Evolutionary conservation across 1,140 invertebrate genomes (phyloP).

Genomic region (Listronotus oregonensis): DNA sequence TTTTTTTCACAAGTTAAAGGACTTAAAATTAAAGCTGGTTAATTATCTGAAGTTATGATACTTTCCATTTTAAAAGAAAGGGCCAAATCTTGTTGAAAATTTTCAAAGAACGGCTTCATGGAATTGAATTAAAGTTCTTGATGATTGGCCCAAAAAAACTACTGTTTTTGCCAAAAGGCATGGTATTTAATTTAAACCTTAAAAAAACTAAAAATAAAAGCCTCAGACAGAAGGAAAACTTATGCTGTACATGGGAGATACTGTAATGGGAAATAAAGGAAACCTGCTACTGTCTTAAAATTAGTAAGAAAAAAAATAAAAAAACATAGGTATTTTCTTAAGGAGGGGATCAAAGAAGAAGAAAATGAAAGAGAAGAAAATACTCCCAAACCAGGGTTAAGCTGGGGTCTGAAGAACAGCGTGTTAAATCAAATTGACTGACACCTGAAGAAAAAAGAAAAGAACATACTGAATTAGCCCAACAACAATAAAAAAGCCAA

Average conservation of each 20-base stretch:
- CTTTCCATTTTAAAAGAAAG: conserved; percentile 82
- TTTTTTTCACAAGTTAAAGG: conserved; percentile 92
- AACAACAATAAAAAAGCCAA: conserved; percentile 89
- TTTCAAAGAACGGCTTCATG: conserved; percentile 87
- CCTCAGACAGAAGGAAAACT: conserved; percentile 84
- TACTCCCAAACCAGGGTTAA: conserved; percentile 65
- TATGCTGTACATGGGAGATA: conserved; percentile 98
- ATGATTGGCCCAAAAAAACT: conserved; percentile 91
- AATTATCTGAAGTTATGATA: conserved; percentile 87
- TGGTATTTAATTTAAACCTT: conserved; percentile 97
- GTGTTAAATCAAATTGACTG: too few species aligned
- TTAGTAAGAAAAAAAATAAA: conserved; percentile 94
- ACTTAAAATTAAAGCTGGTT: conserved; percentile 85
- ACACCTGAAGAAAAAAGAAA: conserved; percentile 97
- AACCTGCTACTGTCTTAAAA: conserved; percentile 83
- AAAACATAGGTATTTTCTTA: conserved; percentile 97
- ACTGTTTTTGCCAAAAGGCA: conserved; percentile 82
- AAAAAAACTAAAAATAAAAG: conserved; percentile 87
- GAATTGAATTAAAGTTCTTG: conserved; percentile 95
- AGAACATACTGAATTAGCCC: conserved; percentile 93
- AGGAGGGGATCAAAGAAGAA: conserved; percentile 90
- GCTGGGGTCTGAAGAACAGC: conserved; percentile 85
- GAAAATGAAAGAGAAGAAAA: conserved; percentile 74
- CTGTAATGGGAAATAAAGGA: conserved; percentile 89
- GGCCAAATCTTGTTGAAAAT: conserved; percentile 85